Percentiles rank a stretch among this genome's conserved stretches.
phyloP scores from a whole-genome alignment of 1,140 invertebrate genomes.

The Propsilocerus akamusi region DNA sequence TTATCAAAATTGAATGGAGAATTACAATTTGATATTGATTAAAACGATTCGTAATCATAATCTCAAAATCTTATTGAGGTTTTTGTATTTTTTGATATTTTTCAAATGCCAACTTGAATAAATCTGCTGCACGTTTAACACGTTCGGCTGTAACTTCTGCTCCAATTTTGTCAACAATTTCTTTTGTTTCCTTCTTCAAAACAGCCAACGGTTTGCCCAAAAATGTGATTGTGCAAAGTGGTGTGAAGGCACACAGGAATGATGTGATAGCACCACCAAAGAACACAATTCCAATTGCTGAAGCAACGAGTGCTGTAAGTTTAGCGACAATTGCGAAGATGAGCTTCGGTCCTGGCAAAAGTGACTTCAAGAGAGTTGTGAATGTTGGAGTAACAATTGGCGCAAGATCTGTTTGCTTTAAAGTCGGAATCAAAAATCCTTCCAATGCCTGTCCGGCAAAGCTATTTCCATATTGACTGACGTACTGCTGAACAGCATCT shows the following conservation, averaged over 20 bases:
- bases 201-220: constrained; percentile 25
- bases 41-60: too few species aligned
- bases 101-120: constrained; percentile 40
- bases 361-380: not conserved
- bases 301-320: constrained; percentile 8
- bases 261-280: constrained; percentile 34
- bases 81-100: constrained; percentile 38
- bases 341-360: not conserved
- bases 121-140: constrained; percentile 34
- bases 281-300: constrained; percentile 31
- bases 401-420: not conserved
- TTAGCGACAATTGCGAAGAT: not conserved
- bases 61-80: too few species aligned
- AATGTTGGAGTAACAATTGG: not conserved
- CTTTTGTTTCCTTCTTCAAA: constrained; percentile 13
- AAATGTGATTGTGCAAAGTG: constrained; percentile 39
- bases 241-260: constrained; percentile 40
- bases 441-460: not conserved
- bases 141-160: constrained; percentile 24
- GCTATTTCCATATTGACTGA: constrained; percentile 17
- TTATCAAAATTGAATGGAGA: too few species aligned
- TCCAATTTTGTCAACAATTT: constrained; percentile 16
- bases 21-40: too few species aligned
- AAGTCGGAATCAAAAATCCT: not conserved
- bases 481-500: constrained; percentile 20